A percentile compares a stretch with the other conserved stretches of the same genome.
phyloP scores from a whole-genome alignment of 2,888 invertebrate species.

The Sycophila texana region DNA sequence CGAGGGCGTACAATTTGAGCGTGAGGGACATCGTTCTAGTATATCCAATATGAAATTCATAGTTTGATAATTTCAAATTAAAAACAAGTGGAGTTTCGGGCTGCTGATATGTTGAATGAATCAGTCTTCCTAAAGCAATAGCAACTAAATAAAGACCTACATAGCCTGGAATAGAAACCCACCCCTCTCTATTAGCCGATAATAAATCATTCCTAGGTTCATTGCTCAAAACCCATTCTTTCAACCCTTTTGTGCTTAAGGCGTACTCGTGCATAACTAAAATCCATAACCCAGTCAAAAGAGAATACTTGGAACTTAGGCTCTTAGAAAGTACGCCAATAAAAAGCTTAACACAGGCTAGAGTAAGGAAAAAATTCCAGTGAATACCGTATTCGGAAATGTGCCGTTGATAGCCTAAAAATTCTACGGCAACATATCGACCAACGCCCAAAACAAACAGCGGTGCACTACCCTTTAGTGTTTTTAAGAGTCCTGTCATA shows the following conservation, averaged over 20 bases:
- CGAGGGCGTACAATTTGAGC: constrained; percentile 67
- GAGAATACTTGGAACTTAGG: constrained; percentile 77
- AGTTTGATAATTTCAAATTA: constrained; percentile 59
- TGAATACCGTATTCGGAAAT: constrained; percentile 96
- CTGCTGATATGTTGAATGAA: constrained; percentile 69
- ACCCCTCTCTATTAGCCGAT: constrained; percentile 93
- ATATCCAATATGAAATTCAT: constrained; percentile 61
- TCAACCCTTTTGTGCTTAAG: constrained; percentile 80
- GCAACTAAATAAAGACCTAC: constrained; percentile 88
- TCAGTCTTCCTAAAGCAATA: constrained; percentile 80
- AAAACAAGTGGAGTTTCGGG: constrained; percentile 55
- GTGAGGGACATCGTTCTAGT: constrained; percentile 68
- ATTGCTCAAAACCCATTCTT: constrained; percentile 83
- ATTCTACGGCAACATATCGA: constrained; percentile 79
- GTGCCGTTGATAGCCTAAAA: constrained; percentile 90
- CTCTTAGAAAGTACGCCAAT: constrained; percentile 80
- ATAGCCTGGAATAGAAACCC: constrained; percentile 91
- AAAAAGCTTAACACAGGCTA: constrained; percentile 88
- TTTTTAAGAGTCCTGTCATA: constrained; percentile 58
- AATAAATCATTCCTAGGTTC: constrained; percentile 79
- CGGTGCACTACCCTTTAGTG: constrained; percentile 74
- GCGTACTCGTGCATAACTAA: constrained; percentile 82
- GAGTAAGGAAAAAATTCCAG: constrained; percentile 98
- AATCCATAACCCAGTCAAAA: constrained; percentile 78
- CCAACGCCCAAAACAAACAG: constrained; percentile 80